A percentile compares a stretch with the other conserved stretches of the same genome.
Evolutionary conservation across 2,113 vertebrate genomes (phyloP).

Genomic region (Larimichthys crocea): DNA sequence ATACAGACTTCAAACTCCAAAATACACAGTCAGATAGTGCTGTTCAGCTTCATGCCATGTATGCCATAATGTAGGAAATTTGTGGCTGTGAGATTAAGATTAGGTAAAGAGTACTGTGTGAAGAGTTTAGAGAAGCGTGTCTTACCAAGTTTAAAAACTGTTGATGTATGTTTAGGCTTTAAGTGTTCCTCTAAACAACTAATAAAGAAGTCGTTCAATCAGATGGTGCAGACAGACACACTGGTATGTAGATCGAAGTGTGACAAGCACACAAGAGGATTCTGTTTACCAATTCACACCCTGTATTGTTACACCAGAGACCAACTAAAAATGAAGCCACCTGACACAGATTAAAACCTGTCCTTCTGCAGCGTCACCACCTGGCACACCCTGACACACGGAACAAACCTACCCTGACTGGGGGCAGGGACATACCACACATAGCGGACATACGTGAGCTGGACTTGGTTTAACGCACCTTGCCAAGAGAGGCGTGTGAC

Average conservation of each 20-base stretch:
- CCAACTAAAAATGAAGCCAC: conserved; percentile 36
- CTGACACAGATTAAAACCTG: conserved; percentile 57
- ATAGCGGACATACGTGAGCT: conserved; percentile 33
- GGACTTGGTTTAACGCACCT: conserved; percentile 15
- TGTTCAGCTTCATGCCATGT: no score
- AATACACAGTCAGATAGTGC: no score
- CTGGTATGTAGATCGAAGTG: conserved; percentile 4
- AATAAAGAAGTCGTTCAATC: neutral
- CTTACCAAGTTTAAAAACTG: no score
- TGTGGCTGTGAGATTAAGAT: no score
- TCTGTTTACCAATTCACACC: conserved; percentile 1
- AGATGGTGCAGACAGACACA: conserved; percentile 7
- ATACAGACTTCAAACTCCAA: no score
- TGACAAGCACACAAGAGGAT: conserved; percentile 16
- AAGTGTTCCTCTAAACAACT: neutral
- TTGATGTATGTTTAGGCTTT: neutral
- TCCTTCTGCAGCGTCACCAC: conserved; percentile 37
- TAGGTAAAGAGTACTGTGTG: no score
- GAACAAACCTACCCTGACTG: conserved; percentile 31
- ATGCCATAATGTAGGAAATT: no score
- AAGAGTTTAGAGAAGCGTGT: neutral
- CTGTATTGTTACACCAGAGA: conserved; percentile 47
- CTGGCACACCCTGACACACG: conserved; percentile 57
- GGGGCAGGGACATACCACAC: conserved; percentile 45
- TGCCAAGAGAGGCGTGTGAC: conserved; percentile 16